Evolutionary conservation across 2,113 vertebrate genomes (phyloP).

Genomic region (Limnothrissa miodon): DNA sequence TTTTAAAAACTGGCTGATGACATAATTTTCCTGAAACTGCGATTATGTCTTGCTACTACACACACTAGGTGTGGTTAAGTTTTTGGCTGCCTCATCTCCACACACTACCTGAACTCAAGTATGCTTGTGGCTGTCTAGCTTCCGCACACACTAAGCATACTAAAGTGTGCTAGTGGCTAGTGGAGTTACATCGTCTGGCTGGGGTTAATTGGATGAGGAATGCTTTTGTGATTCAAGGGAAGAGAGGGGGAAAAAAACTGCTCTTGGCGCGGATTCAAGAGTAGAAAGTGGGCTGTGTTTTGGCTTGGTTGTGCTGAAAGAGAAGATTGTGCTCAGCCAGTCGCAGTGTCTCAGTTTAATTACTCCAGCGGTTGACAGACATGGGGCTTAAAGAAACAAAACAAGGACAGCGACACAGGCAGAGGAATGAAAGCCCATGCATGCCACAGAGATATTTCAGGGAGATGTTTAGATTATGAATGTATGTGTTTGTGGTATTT

Average conservation of each 20-base stretch:
- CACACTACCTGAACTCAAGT: no score
- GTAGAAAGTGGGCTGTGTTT: constrained; percentile 63
- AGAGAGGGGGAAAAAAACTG: constrained; percentile 58
- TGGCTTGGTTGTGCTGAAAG: constrained; percentile 72
- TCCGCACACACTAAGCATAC: neutral
- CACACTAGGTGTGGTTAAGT: no score
- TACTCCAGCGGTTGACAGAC: constrained; percentile 75
- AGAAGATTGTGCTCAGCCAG: constrained; percentile 66
- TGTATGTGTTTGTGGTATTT: constrained; percentile 2
- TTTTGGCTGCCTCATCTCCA: no score
- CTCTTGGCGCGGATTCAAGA: constrained; percentile 68
- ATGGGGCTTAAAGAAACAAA: constrained; percentile 77
- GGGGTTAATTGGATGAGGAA: constrained; percentile 39
- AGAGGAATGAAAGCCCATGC: constrained; percentile 27
- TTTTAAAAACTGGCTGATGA: no score
- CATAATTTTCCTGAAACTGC: no score
- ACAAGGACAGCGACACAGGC: constrained; percentile 52
- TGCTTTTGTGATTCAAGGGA: constrained; percentile 56
- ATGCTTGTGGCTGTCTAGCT: neutral
- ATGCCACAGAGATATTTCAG: constrained; percentile 30
- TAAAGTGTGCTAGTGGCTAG: constrained; percentile 3
- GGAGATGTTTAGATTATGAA: constrained; percentile 27
- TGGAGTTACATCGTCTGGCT: constrained; percentile 4
- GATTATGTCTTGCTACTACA: no score
- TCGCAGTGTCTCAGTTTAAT: constrained; percentile 76